Base-by-base conservation (phyloP, 2,113 vertebrate species). In the Percina caprodes region DNA sequence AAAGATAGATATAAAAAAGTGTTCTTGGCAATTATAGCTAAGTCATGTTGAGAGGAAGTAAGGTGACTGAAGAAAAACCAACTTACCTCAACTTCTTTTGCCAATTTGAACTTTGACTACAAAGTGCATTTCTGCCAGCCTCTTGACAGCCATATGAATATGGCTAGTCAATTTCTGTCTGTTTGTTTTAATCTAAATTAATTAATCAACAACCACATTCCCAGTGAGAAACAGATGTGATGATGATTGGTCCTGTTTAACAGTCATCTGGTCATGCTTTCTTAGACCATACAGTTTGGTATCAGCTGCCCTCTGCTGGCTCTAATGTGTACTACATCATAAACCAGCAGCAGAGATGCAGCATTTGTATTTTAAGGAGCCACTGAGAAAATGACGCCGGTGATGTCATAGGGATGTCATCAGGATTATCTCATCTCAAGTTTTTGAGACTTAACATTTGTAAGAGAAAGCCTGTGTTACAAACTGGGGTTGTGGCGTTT, bases 261-360 rank as follows among this genome's bases (percentile, higher is more conserved):
- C 14, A 52, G 62, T 49, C 2, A 24, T 6, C 45, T 42, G 39
- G 21, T n/a, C 1, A 2, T 23, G 49, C 14, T 8, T 45, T 5
- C 4, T 1, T 3, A 4, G 30, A 30, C 30, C 30, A 4, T 30
- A 16, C 52, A 60, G 35, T 18, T 71, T 74, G 35, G 79, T 58
- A 3, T 26, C 30, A 2, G 42, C 66, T 49, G 82, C 79, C 84
- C 84, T 48, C 90, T 89, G 84, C 74, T 88, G 90, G 74, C n/a
- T 45, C 0, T 30, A 46, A 4, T 48, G 23, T 52, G 58, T 58
- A 77, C n/a, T 63, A 48, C 66, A 75, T 42, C 19, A 56, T 15
- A 39, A 23, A 60, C 42, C 14, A 3, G 6, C 14, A 48, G 12
- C 19, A 24, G 18, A 26, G 12, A 45, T 1, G 21, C 48, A 51